A percentile compares a stretch with the other conserved stretches of the same genome.
Evolutionary conservation across 2,113 vertebrate genomes (phyloP).

Genomic region (Malurus melanocephalus): DNA sequence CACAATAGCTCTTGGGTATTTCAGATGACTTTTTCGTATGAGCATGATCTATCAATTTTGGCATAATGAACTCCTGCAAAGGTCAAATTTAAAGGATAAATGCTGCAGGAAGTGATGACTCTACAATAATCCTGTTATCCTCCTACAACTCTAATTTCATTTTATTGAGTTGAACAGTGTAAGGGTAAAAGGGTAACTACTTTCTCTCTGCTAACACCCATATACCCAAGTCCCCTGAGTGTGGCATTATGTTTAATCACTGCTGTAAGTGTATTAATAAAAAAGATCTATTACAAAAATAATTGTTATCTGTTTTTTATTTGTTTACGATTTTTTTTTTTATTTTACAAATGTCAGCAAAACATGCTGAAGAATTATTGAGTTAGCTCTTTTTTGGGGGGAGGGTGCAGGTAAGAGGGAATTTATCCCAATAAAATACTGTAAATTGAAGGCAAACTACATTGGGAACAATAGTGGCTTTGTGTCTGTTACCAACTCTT

Average conservation of each 20-base stretch:
- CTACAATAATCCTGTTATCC: constrained; percentile 61
- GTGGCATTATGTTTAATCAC: not conserved
- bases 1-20: not conserved
- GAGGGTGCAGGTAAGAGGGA: accelerated
- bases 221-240: not conserved
- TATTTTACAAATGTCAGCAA: not conserved
- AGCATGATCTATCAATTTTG: constrained; percentile 51
- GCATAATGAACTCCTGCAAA: constrained; percentile 64
- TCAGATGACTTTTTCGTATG: not conserved
- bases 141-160: constrained; percentile 64
- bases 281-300: constrained; percentile 4
- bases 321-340: not conserved
- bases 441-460: not conserved
- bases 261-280: constrained; percentile 27
- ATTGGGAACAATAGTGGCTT: not conserved
- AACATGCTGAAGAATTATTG: not conserved
- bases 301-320: not conserved
- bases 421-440: not conserved
- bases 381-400: not conserved
- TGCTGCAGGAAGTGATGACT: constrained; percentile 57
- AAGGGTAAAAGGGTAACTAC: constrained; percentile 60
- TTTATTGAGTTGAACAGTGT: constrained; percentile 59
- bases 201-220: constrained; percentile 4
- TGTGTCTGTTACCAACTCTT: not conserved
- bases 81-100: constrained; percentile 59